Conservation (phyloP, 2,888 invertebrate species). For the Lasioglossum zephyrum region DNA sequence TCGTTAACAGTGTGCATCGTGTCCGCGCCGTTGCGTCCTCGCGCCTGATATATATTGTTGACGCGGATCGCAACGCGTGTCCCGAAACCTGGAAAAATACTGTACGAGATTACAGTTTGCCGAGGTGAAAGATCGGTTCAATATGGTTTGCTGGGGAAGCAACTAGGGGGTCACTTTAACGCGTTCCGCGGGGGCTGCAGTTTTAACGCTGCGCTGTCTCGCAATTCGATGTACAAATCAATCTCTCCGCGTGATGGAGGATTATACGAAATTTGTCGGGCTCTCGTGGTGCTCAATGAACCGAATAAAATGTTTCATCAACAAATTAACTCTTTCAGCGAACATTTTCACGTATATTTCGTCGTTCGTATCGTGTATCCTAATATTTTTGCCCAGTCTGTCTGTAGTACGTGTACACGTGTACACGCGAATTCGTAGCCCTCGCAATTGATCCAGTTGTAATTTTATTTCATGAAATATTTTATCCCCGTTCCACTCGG, state of each 20-base stretch:
- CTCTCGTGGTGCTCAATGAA: not conserved
- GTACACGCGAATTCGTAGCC: not conserved
- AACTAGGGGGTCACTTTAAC: slow-evolving; percentile 5
- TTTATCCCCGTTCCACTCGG: not conserved
- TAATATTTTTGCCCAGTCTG: not conserved
- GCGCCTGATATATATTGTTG: slow-evolving; percentile 21
- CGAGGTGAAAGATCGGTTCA: slow-evolving; percentile 30
- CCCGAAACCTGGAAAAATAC: slow-evolving; percentile 36
- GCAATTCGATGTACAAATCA: not conserved
- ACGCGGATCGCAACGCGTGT: slow-evolving; percentile 26
- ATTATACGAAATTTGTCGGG: not conserved
- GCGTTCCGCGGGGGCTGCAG: not conserved
- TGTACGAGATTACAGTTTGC: slow-evolving; percentile 17
- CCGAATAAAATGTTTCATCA: not conserved
- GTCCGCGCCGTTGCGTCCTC: slow-evolving; percentile 10
- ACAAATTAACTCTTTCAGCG: not conserved
- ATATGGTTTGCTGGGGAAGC: not conserved
- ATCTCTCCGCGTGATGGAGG: not conserved
- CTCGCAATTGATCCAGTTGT: not conserved
- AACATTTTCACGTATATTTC: not conserved
- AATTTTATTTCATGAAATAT: not conserved
- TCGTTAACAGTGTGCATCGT: slow-evolving; percentile 45
- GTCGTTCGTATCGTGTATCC: not conserved
- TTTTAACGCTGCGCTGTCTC: not conserved
- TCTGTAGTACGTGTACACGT: not conserved